Evolutionary conservation across 2,888 invertebrate genomes (phyloP).

Genomic region (Xanthia togata): DNA sequence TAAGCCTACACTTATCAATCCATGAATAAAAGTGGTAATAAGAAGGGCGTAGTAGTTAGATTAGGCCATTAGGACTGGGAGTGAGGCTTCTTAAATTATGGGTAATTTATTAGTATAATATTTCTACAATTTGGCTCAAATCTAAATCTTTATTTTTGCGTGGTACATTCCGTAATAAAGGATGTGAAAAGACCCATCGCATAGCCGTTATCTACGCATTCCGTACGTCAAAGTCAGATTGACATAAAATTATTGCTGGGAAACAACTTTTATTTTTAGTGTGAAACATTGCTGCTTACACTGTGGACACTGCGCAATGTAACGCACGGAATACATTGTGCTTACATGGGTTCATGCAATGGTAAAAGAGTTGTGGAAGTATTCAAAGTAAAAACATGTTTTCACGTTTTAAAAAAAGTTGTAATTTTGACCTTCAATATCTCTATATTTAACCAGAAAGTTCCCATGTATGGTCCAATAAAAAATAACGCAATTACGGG

Average conservation of each 20-base stretch:
- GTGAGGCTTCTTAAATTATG: neutral
- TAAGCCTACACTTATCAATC: neutral
- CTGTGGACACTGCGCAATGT: neutral
- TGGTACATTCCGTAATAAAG: neutral
- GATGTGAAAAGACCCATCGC: neutral
- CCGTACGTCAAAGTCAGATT: neutral
- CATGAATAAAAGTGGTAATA: neutral
- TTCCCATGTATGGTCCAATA: neutral
- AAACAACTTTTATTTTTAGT: neutral
- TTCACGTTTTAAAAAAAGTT: neutral
- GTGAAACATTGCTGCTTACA: neutral
- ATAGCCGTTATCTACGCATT: neutral
- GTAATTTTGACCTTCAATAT: neutral
- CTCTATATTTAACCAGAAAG: neutral
- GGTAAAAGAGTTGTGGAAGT: neutral
- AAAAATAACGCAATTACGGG: neutral
- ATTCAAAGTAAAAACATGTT: neutral
- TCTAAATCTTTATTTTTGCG: neutral
- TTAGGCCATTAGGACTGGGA: neutral
- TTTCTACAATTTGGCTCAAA: neutral
- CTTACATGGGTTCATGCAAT: no score
- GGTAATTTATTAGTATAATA: neutral
- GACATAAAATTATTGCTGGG: neutral
- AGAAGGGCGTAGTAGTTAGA: neutral
- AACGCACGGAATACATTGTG: neutral